Evolutionary conservation across 1,140 invertebrate genomes (phyloP).

Genomic region (Pseudachorutes palmiensis): DNA sequence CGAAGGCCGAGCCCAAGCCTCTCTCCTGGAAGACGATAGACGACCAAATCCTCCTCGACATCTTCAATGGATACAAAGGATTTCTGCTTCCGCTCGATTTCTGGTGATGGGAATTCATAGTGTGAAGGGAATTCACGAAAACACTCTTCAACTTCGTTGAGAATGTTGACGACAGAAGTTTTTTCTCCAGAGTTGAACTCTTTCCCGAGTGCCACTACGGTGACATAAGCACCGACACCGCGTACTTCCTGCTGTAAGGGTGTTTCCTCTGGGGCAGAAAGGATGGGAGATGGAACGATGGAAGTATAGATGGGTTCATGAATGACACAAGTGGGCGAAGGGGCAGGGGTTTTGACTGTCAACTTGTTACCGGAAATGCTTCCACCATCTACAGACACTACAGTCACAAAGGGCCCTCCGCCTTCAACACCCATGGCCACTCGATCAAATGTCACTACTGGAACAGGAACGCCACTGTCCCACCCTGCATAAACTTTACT

Average conservation of each 20-base stretch:
- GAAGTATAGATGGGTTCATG: not conserved
- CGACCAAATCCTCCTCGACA: conserved; percentile 53
- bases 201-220: conserved; percentile 33
- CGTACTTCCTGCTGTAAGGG: not conserved
- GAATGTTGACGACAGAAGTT: conserved; percentile 35
- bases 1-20: conserved; percentile 80
- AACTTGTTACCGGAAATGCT: conserved; percentile 33
- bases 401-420: conserved; percentile 36
- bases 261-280: too few species aligned
- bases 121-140: not conserved
- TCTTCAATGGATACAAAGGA: conserved; percentile 13
- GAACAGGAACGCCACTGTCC: too few species aligned
- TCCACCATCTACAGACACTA: conserved; percentile 37
- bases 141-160: conserved; percentile 3
- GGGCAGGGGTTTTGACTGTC: conserved; percentile 34
- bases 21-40: conserved; percentile 77
- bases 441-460: too few species aligned
- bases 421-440: not conserved
- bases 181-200: conserved; percentile 13
- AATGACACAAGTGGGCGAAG: conserved; percentile 1
- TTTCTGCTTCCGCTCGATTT: not conserved
- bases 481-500: too few species aligned
- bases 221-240: conserved; percentile 29
- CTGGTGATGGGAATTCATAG: not conserved
- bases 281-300: too few species aligned